These are phyloP conservation scores for Tetrapedia diversipes DNA, from an alignment of 2,888 invertebrate genomes.

Conservation along the genomic window DNA sequence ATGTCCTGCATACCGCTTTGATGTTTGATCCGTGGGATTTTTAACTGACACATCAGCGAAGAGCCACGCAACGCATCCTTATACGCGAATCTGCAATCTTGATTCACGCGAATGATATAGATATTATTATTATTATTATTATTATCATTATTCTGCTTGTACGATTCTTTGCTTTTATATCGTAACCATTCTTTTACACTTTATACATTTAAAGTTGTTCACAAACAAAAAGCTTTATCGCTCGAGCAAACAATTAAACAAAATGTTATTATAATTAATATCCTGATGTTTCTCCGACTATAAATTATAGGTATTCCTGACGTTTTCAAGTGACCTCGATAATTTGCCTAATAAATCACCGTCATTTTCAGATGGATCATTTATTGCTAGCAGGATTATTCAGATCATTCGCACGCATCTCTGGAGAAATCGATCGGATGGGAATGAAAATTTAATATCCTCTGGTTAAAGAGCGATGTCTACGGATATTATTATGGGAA, in stretches of 20 bases:
- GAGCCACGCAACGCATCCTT: slow-evolving; percentile 41
- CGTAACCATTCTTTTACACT: background rate
- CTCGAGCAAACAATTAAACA: background rate
- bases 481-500: background rate
- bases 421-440: background rate
- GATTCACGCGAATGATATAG: slow-evolving; percentile 37
- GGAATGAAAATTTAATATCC: background rate
- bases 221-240: background rate
- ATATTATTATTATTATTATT: slow-evolving; percentile 41
- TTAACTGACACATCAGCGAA: too few relatives aligned
- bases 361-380: background rate
- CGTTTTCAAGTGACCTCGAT: background rate
- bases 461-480: background rate
- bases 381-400: background rate
- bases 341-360: background rate
- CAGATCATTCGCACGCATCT: background rate
- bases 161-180: background rate
- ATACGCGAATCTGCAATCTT: slow-evolving; percentile 23
- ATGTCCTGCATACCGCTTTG: too few relatives aligned
- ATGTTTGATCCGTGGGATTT: too few relatives aligned
- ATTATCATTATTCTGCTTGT: slow-evolving; percentile 1
- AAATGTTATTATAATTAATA: too few relatives aligned
- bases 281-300: too few relatives aligned
- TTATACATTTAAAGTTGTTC: background rate
- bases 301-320: too few relatives aligned